These are phyloP conservation scores for Brachyptera putata DNA, from an alignment of 2,888 invertebrate species.

Conservation along the genomic window DNA sequence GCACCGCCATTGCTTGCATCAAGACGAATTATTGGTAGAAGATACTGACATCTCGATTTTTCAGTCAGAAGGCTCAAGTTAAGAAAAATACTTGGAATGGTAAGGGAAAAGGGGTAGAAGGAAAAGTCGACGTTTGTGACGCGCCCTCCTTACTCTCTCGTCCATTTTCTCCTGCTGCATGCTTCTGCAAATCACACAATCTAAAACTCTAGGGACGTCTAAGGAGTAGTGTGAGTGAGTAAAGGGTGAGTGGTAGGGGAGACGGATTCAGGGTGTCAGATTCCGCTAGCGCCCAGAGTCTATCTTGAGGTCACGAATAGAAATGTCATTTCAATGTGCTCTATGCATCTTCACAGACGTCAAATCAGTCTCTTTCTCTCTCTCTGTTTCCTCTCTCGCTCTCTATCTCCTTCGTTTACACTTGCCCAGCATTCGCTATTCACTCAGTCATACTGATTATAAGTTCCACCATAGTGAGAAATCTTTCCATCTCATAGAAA, in stretches of 20 bases:
- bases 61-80: conserved; percentile 3
- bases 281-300: background rate
- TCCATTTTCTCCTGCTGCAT: too few species aligned
- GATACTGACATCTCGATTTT: conserved; percentile 4
- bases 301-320: conserved; percentile 9
- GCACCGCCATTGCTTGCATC: too few species aligned
- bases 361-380: conserved; percentile 2
- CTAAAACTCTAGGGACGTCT: background rate
- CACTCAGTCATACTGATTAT: background rate
- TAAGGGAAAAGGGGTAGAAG: background rate
- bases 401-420: too few species aligned
- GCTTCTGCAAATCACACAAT: conserved; percentile 13
- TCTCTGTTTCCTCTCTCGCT: background rate
- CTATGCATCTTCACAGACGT: conserved; percentile 5
- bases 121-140: background rate
- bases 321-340: conserved; percentile 15
- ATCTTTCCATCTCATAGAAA: too few species aligned
- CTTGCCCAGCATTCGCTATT: background rate
- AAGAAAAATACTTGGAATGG: background rate
- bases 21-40: too few species aligned
- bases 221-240: background rate
- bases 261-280: conserved; percentile 10
- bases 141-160: background rate
- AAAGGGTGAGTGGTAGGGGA: background rate
- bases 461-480: background rate